Conservation (phyloP, 2,888 invertebrate species). For the Synanthedon myopaeformis region DNA sequence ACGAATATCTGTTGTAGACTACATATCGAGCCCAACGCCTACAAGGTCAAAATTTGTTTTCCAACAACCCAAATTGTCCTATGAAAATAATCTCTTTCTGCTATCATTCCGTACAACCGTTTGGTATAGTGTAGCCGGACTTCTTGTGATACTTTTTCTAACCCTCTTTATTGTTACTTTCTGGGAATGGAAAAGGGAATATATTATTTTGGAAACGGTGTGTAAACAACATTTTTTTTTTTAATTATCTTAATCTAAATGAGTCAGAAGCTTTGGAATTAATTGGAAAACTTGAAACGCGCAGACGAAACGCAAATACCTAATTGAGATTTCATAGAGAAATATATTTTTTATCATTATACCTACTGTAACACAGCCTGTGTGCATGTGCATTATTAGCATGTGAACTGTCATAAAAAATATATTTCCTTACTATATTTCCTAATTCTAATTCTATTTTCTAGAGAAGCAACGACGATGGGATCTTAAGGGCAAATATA, state of each 20-base stretch:
- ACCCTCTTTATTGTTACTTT: slow-evolving; percentile 38
- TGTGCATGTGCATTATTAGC: background rate
- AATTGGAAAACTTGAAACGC: no score
- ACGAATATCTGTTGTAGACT: slow-evolving; percentile 73
- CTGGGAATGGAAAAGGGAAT: slow-evolving; percentile 51
- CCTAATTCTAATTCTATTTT: slow-evolving; percentile 10
- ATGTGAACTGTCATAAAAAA: background rate
- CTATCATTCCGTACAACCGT: slow-evolving; percentile 75
- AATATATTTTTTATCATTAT: no score
- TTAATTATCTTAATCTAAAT: background rate
- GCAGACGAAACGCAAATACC: no score
- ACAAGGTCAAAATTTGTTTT: slow-evolving; percentile 79
- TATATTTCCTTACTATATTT: background rate
- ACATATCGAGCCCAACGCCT: slow-evolving; percentile 75
- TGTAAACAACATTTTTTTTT: background rate
- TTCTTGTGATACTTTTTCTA: slow-evolving; percentile 55
- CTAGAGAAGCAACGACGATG: slow-evolving; percentile 33
- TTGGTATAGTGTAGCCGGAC: slow-evolving; percentile 70
- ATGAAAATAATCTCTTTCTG: slow-evolving; percentile 77
- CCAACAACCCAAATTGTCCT: slow-evolving; percentile 78
- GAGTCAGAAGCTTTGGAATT: no score
- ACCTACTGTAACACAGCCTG: no score
- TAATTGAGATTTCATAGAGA: no score
- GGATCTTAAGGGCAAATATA: slow-evolving; percentile 43
- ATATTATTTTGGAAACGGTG: slow-evolving; percentile 16